Percentiles rank a stretch among this genome's conserved stretches.
These are phyloP conservation scores for Xenopus tropicalis DNA, from an alignment of 2,113 vertebrate genomes.

Conservation along the genomic window DNA sequence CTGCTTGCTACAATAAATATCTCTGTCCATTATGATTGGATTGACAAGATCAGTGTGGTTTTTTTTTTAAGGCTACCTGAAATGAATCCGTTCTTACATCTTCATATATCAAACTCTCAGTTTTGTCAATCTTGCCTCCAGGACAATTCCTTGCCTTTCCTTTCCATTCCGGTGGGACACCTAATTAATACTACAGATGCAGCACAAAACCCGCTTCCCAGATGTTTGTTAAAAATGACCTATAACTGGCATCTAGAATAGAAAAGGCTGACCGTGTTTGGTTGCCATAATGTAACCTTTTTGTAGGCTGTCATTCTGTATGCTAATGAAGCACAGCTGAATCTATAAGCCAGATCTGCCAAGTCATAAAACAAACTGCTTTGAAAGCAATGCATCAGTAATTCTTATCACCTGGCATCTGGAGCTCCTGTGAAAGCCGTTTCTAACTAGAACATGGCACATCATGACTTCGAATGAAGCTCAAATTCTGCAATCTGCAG, in stretches of 20 bases:
- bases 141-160: slow-evolving; percentile 37
- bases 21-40: background rate
- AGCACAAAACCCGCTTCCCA: slow-evolving; percentile 40
- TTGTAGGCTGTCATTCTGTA: slow-evolving; percentile 29
- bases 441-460: slow-evolving; percentile 39
- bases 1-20: background rate
- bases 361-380: slow-evolving; percentile 48
- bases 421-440: slow-evolving; percentile 27
- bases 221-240: slow-evolving; percentile 50
- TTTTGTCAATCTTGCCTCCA: slow-evolving; percentile 52
- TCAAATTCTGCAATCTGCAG: background rate
- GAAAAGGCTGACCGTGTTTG: background rate
- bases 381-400: slow-evolving; percentile 41
- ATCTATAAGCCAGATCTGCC: slow-evolving; percentile 40
- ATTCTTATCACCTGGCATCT: slow-evolving; percentile 51
- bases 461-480: slow-evolving; percentile 43
- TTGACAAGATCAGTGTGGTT: slow-evolving; percentile 10
- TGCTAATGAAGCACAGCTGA: slow-evolving; percentile 48
- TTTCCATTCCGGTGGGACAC: slow-evolving; percentile 48
- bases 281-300: background rate
- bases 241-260: slow-evolving; percentile 32
- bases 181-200: slow-evolving; percentile 53
- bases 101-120: slow-evolving; percentile 57
- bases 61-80: slow-evolving; percentile 30
- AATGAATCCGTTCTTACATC: slow-evolving; percentile 58